phyloP scores from a whole-genome alignment of 2,113 vertebrate species.

The Serinus canaria region DNA sequence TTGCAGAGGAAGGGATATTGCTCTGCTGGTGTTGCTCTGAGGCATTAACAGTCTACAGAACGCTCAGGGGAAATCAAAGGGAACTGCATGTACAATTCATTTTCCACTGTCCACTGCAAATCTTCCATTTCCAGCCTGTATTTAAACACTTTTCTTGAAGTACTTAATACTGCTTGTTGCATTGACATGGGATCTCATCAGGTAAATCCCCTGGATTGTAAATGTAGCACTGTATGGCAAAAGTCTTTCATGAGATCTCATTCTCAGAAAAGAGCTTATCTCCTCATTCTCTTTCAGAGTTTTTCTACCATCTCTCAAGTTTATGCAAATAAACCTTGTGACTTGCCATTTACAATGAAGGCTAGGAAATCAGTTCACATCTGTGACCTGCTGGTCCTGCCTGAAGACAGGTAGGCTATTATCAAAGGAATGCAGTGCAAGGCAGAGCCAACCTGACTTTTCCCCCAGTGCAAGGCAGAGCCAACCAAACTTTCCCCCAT shows the following conservation, averaged over 20 bases:
- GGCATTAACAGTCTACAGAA: neutral
- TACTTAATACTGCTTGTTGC: neutral
- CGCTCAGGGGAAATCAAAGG: neutral
- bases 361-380: neutral
- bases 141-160: neutral
- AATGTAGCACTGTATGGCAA: neutral
- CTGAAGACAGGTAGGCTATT: neutral
- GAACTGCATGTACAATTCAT: neutral
- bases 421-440: neutral
- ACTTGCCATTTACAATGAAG: neutral
- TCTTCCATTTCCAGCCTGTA: neutral
- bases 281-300: neutral
- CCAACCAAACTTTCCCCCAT: neutral
- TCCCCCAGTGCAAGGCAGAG: neutral
- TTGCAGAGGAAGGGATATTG: conserved; percentile 4
- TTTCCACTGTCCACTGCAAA: neutral
- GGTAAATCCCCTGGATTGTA: neutral
- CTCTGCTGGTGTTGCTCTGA: neutral
- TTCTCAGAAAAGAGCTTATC: neutral
- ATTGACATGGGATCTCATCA: neutral
- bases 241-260: neutral
- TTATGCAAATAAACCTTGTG: neutral
- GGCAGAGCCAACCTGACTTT: neutral
- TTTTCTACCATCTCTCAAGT: neutral
- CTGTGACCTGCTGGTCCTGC: neutral